Percentiles rank a stretch among this genome's conserved stretches.
These are phyloP conservation scores for Chitala chitala DNA, from an alignment of 2,113 vertebrate genomes.

Conservation along the genomic window DNA sequence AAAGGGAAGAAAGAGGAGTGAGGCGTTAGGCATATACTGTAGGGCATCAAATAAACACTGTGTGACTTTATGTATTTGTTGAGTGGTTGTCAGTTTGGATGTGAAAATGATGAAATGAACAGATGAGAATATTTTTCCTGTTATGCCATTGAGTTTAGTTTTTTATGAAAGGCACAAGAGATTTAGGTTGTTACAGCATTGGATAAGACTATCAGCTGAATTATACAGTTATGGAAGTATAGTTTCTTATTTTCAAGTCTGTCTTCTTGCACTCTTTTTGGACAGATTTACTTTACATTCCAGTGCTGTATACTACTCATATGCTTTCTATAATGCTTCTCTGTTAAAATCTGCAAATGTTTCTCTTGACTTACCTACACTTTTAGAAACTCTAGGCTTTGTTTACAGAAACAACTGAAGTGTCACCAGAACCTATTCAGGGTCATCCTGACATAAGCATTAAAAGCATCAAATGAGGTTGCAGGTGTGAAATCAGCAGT, in stretches of 20 bases:
- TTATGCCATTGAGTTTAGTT: not conserved
- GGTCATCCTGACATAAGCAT: slow-evolving; percentile 42
- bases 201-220: not conserved
- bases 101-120: not conserved
- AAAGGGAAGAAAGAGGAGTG: too few relatives aligned
- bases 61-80: not conserved
- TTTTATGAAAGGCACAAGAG: not conserved
- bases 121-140: not conserved
- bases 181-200: not conserved
- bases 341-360: not conserved
- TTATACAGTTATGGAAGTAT: not conserved
- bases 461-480: slow-evolving; percentile 64
- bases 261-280: not conserved
- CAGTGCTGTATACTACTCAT: not conserved
- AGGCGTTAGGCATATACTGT: too few relatives aligned
- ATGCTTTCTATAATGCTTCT: not conserved
- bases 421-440: slow-evolving; percentile 49
- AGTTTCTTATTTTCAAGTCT: not conserved
- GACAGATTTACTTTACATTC: not conserved
- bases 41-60: too few relatives aligned
- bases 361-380: slow-evolving; percentile 41
- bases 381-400: slow-evolving; percentile 41
- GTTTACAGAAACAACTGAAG: slow-evolving; percentile 46
- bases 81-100: not conserved
- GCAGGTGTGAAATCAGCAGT: slow-evolving; percentile 60